Evolutionary conservation across 2,797 vertebrate genomes (phyloP).

Genomic region (Pangasius mekongensis): DNA sequence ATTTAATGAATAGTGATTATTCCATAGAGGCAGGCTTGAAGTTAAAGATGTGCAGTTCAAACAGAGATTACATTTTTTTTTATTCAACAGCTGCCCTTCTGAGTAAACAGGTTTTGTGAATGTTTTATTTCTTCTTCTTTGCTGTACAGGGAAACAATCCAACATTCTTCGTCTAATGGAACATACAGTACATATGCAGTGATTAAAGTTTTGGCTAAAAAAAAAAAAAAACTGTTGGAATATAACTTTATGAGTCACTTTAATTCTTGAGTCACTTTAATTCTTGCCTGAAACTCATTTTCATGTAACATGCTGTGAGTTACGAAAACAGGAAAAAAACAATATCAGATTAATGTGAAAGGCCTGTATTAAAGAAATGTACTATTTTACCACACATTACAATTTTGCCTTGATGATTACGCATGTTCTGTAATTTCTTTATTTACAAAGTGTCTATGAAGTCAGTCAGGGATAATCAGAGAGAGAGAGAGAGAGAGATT

Average conservation of each 20-base stretch:
- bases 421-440: not conserved
- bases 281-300: not conserved
- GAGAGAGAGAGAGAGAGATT: constrained; percentile 1
- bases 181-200: not conserved
- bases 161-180: not conserved
- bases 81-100: not conserved
- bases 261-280: not conserved
- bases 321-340: too few species aligned
- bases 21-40: constrained; percentile 68
- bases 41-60: not conserved
- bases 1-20: constrained; percentile 85
- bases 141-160: not conserved
- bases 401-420: not conserved
- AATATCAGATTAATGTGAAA: not conserved
- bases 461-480: constrained; percentile 6
- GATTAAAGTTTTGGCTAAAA: not conserved
- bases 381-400: not conserved
- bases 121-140: not conserved
- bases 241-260: not conserved
- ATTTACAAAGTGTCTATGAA: not conserved
- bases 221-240: not conserved
- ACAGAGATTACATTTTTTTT: not conserved
- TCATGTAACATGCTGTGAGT: not conserved
- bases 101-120: not conserved
- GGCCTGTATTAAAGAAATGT: not conserved